Evolutionary conservation across 1,140 invertebrate genomes (phyloP).

Genomic region (Himalopsyche phryganea): DNA sequence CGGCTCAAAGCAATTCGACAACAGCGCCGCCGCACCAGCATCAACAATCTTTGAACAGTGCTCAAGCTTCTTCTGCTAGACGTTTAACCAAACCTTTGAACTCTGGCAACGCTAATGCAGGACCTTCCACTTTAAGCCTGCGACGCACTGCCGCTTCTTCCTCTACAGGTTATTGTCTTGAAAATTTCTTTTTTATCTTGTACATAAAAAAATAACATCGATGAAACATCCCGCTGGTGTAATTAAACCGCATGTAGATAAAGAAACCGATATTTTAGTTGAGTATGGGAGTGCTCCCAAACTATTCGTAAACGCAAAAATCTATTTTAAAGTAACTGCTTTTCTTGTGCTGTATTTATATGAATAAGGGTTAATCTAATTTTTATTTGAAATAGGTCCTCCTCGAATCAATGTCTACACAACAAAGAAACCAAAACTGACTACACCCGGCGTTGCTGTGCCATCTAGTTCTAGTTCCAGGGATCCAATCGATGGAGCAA

Average conservation of each 20-base stretch:
- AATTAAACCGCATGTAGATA: too few relatives aligned
- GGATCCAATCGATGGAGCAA: conserved; percentile 38
- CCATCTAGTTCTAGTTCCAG: conserved; percentile 35
- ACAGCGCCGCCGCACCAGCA: not conserved
- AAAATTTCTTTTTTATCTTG: too few relatives aligned
- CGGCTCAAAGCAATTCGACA: conserved; percentile 1
- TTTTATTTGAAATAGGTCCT: conserved; percentile 5
- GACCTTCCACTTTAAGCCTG: conserved; percentile 37
- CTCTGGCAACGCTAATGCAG: conserved; percentile 33
- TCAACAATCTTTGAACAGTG: not conserved
- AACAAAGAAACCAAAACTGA: conserved; percentile 25
- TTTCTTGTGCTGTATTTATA: too few relatives aligned
- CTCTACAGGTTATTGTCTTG: not conserved
- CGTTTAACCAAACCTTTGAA: conserved; percentile 32
- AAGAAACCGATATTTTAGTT: too few relatives aligned
- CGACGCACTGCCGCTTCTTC: conserved; percentile 27
- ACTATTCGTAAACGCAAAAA: too few relatives aligned
- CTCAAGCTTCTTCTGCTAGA: not conserved
- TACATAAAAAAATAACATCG: too few relatives aligned
- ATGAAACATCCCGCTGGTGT: too few relatives aligned
- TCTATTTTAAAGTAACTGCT: too few relatives aligned
- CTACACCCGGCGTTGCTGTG: conserved; percentile 4
- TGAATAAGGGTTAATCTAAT: too few relatives aligned
- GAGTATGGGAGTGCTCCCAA: too few relatives aligned
- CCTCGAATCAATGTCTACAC: conserved; percentile 24